phyloP scores from a whole-genome alignment of 2,888 invertebrate species.

The Cataglyphis livida region DNA sequence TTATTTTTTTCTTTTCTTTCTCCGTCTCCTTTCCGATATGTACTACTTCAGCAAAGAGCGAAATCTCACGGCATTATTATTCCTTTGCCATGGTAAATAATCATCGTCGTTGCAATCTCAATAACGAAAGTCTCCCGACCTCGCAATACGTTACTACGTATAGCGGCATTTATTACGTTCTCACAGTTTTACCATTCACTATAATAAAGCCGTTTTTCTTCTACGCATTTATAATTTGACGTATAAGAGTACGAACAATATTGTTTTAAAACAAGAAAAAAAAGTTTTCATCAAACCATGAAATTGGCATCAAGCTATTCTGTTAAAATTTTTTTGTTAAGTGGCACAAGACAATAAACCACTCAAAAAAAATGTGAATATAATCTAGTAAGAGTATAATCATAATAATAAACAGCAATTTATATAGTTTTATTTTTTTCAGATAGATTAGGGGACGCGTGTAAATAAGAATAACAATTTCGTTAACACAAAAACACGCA shows the following conservation, averaged over 20 bases:
- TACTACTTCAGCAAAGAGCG: slow-evolving; percentile 2
- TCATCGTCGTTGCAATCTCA: slow-evolving; percentile 55
- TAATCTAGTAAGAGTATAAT: not conserved
- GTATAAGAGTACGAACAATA: not conserved
- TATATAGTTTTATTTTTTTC: not conserved
- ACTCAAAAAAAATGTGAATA: not conserved
- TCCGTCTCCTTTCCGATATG: not conserved
- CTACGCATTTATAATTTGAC: slow-evolving; percentile 24
- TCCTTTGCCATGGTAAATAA: slow-evolving; percentile 49
- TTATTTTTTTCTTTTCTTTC: slow-evolving; percentile 9
- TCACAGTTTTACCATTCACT: slow-evolving; percentile 27
- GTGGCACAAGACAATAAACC: not conserved
- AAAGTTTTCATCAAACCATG: not conserved
- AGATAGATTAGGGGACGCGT: not conserved
- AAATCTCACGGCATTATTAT: slow-evolving; percentile 34
- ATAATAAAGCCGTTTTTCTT: slow-evolving; percentile 16
- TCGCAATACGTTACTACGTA: slow-evolving; percentile 48
- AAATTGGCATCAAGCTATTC: not conserved
- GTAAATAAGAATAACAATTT: not conserved
- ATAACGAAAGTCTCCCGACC: slow-evolving; percentile 53
- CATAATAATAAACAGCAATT: not conserved
- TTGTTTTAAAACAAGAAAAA: not conserved
- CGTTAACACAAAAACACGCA: not conserved
- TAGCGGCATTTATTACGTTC: slow-evolving; percentile 3
- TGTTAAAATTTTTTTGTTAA: not conserved